These are phyloP conservation scores for Mungos mungo DNA, from an alignment of 2,113 vertebrate species.

Conservation along the genomic window DNA sequence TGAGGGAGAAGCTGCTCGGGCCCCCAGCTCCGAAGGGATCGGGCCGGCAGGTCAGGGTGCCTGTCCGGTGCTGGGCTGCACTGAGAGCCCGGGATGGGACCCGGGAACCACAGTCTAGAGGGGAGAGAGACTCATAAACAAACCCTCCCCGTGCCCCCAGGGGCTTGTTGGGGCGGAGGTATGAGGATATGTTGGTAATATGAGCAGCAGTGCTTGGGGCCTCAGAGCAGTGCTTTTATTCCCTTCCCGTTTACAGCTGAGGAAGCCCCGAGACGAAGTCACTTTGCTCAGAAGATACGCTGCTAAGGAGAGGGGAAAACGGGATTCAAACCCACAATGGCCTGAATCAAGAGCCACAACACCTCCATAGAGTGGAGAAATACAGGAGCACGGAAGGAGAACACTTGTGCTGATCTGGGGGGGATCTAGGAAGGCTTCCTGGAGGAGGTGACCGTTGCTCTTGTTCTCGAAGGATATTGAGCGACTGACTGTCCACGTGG, in stretches of 20 bases:
- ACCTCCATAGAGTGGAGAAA: not conserved
- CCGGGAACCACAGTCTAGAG: not conserved
- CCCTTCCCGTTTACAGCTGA: not conserved
- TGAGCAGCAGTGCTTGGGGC: accelerated
- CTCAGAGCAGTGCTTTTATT: accelerated
- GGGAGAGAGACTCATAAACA: not conserved
- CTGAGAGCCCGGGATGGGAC: not conserved
- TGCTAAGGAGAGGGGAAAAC: not conserved
- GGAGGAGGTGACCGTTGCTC: not conserved
- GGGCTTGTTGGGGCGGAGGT: not conserved
- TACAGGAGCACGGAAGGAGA: not conserved
- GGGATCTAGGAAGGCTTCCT: not conserved
- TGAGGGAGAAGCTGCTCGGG: not conserved
- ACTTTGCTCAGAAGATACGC: not conserved
- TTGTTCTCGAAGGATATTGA: not conserved
- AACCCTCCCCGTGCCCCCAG: accelerated
- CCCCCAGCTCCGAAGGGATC: not conserved
- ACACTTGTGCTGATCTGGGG: not conserved
- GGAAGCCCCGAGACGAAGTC: not conserved
- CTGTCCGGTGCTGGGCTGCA: not conserved
- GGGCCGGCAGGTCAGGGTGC: not conserved
- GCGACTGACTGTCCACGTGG: no score
- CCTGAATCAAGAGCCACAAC: not conserved
- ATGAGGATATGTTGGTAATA: no score
- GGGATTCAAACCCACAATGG: not conserved